Percentiles rank a stretch among this genome's conserved stretches.
These are phyloP conservation scores for Phodopus roborovskii DNA, from an alignment of 2,113 vertebrate species.

Conservation along the genomic window DNA sequence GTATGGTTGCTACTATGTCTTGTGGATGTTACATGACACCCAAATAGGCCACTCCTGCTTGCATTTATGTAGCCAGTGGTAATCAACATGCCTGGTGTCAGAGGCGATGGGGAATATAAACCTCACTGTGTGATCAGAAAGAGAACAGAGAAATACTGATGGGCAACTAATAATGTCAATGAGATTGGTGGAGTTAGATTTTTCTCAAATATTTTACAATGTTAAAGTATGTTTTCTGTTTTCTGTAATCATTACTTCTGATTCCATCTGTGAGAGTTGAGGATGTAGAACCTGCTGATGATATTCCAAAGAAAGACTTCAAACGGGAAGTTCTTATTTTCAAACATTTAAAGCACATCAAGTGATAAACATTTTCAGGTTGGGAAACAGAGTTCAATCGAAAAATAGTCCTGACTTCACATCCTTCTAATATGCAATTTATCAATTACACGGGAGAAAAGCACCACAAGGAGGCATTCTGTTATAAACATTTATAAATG, in stretches of 20 bases:
- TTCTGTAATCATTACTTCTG: neutral
- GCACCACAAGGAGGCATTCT: neutral
- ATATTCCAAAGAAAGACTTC: slow-evolving; percentile 19
- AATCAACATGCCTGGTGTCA: neutral
- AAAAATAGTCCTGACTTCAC: slow-evolving; percentile 44
- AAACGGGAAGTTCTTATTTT: neutral
- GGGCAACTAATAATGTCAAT: neutral
- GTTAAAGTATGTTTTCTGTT: neutral
- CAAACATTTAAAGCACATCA: neutral
- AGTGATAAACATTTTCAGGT: slow-evolving; percentile 33
- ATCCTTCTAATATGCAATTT: slow-evolving; percentile 4
- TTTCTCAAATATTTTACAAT: neutral
- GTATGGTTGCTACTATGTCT: neutral
- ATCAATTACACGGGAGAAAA: slow-evolving; percentile 28
- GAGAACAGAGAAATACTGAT: neutral
- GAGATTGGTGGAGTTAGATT: neutral
- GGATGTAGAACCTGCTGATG: neutral
- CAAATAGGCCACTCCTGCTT: neutral
- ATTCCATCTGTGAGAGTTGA: neutral
- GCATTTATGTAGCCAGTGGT: neutral
- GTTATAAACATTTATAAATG: slow-evolving; percentile 56
- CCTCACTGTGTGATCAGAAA: neutral
- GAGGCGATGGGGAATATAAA: neutral
- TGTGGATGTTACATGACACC: neutral
- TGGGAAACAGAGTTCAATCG: slow-evolving; percentile 24